A percentile compares a stretch with the other conserved stretches of the same genome.
Conservation (phyloP, 2,113 vertebrate species). For the Struthidea cinerea region DNA sequence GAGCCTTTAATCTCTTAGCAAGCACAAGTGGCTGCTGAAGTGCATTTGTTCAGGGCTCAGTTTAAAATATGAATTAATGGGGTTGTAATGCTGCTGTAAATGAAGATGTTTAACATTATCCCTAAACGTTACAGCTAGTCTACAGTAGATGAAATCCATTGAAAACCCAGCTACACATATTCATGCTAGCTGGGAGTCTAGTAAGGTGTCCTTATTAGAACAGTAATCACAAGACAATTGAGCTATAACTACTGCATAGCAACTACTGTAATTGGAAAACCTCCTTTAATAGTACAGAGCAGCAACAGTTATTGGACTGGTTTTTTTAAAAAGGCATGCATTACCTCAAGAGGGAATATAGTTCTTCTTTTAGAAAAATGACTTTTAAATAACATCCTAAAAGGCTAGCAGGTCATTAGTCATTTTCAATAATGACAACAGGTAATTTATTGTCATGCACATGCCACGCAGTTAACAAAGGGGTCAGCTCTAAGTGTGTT, state of each 20-base stretch:
- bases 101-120: neutral
- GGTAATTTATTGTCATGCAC: constrained; percentile 58
- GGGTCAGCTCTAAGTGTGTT: constrained; percentile 16
- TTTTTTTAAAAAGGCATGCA: neutral
- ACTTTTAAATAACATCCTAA: constrained; percentile 73
- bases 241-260: neutral
- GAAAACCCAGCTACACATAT: neutral
- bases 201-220: neutral
- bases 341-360: constrained; percentile 45
- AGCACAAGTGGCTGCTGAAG: constrained; percentile 25
- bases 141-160: neutral
- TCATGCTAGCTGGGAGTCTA: neutral
- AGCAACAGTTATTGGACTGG: neutral
- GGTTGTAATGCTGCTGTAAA: neutral
- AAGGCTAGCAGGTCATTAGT: constrained; percentile 64
- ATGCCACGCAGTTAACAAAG: constrained; percentile 32
- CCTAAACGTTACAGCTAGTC: neutral
- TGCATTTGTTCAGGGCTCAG: neutral
- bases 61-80: constrained; percentile 8
- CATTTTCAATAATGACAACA: constrained; percentile 68
- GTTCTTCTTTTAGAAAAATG: constrained; percentile 67
- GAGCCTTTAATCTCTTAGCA: constrained; percentile 46
- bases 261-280: neutral
- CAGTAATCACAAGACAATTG: neutral
- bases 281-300: neutral